A percentile compares a stretch with the other conserved stretches of the same genome.
These are phyloP conservation scores for Vireo altiloquus DNA, from an alignment of 2,113 vertebrate genomes.

Conservation along the genomic window DNA sequence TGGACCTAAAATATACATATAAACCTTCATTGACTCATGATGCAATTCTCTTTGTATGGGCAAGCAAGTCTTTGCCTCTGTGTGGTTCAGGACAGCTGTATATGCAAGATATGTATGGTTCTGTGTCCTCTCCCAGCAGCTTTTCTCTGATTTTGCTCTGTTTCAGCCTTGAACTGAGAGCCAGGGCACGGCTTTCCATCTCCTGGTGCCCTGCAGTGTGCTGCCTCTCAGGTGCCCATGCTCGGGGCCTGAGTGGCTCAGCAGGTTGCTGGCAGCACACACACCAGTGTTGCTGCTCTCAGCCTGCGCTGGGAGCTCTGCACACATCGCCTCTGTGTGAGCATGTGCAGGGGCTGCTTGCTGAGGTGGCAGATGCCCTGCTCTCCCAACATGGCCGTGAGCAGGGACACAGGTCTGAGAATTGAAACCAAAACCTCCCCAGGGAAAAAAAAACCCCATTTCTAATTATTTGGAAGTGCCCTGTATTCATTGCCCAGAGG, in stretches of 20 bases:
- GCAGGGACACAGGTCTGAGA: background rate
- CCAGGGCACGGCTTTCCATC: accelerated
- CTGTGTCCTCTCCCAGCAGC: background rate
- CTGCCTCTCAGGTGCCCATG: background rate
- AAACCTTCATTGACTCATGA: background rate
- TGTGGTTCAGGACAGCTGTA: background rate
- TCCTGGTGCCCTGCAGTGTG: background rate
- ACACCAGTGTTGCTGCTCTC: background rate
- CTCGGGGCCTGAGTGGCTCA: background rate
- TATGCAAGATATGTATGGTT: background rate
- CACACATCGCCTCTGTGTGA: accelerated
- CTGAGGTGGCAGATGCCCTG: background rate
- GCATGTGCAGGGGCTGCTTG: background rate
- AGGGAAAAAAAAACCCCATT: background rate
- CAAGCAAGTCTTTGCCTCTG: background rate
- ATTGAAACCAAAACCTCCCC: background rate
- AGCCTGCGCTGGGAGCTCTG: background rate
- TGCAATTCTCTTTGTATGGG: background rate
- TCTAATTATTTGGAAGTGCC: background rate
- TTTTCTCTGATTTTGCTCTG: background rate
- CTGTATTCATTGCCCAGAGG: background rate
- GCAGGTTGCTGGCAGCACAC: background rate
- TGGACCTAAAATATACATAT: background rate
- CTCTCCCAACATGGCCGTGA: background rate
- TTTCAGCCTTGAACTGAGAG: background rate